phyloP scores from a whole-genome alignment of 2,113 vertebrate genomes.

The Scatophagus argus region DNA sequence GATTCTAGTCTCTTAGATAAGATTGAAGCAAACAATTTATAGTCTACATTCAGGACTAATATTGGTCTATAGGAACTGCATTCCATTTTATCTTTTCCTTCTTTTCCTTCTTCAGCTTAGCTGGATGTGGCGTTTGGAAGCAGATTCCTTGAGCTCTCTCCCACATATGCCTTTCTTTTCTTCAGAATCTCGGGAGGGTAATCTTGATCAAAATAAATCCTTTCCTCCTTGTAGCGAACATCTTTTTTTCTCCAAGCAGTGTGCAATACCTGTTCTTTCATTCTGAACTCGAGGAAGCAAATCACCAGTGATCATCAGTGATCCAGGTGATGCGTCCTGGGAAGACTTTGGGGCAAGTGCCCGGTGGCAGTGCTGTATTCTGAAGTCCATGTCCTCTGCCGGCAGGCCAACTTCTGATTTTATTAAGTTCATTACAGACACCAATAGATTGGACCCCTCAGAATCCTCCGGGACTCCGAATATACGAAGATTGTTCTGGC shows the following conservation, averaged over 20 bases:
- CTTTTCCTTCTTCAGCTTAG: background rate
- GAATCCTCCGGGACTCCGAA: too few relatives aligned
- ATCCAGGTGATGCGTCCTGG: background rate
- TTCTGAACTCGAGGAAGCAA: slow-evolving; percentile 8
- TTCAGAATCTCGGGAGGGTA: background rate
- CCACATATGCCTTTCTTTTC: slow-evolving; percentile 6
- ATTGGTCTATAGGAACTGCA: background rate
- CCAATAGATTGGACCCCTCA: too few relatives aligned
- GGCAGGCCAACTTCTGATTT: too few relatives aligned
- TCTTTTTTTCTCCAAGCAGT: slow-evolving; percentile 1
- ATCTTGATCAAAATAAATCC: background rate
- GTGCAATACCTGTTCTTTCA: background rate
- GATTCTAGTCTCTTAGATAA: background rate
- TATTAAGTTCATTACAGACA: too few relatives aligned
- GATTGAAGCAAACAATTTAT: slow-evolving; percentile 4
- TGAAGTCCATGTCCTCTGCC: too few relatives aligned
- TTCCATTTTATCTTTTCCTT: slow-evolving; percentile 1
- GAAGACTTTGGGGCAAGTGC: slow-evolving; percentile 4
- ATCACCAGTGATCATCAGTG: slow-evolving; percentile 12
- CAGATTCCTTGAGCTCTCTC: slow-evolving; percentile 1
- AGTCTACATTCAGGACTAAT: background rate
- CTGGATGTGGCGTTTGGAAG: too few relatives aligned
- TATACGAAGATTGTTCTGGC: background rate
- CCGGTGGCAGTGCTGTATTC: too few relatives aligned
- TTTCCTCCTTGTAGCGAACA: background rate